A percentile compares a stretch with the other conserved stretches of the same genome.
These are phyloP conservation scores for Ictalurus furcatus DNA, from an alignment of 2,113 vertebrate species.

Conservation along the genomic window DNA sequence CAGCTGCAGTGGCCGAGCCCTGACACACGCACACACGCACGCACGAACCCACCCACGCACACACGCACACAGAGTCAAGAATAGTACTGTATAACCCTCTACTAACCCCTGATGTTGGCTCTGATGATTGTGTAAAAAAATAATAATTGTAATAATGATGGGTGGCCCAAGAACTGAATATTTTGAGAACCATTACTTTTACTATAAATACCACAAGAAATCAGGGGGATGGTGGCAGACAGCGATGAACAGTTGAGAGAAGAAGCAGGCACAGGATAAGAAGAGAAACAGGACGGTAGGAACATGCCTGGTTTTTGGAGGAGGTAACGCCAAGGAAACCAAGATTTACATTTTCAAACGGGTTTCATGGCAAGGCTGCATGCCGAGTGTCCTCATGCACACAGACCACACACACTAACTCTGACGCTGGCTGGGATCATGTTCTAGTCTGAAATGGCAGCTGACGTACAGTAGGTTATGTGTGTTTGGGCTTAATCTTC, in stretches of 20 bases:
- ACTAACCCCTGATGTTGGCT: constrained; percentile 26
- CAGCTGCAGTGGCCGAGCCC: constrained; percentile 73
- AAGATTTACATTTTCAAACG: constrained; percentile 41
- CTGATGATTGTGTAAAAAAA: constrained; percentile 28
- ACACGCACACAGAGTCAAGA: constrained; percentile 24
- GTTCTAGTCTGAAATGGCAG: constrained; percentile 14
- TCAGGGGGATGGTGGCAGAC: background rate
- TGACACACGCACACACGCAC: constrained; percentile 25
- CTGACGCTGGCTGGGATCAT: constrained; percentile 20
- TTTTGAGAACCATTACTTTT: constrained; percentile 21
- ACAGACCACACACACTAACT: constrained; percentile 38
- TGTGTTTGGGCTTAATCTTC: constrained; percentile 24
- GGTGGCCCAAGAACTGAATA: constrained; percentile 36
- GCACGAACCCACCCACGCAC: constrained; percentile 14
- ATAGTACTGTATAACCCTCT: constrained; percentile 38
- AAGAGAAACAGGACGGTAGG: background rate
- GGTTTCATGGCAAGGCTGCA: constrained; percentile 29
- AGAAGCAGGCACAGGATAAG: constrained; percentile 8
- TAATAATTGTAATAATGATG: constrained; percentile 40
- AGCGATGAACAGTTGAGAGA: constrained; percentile 1
- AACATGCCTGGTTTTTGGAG: constrained; percentile 19
- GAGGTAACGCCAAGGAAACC: constrained; percentile 24
- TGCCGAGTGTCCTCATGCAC: constrained; percentile 34
- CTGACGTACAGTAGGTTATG: constrained; percentile 34
- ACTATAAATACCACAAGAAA: constrained; percentile 36